phyloP scores from a whole-genome alignment of 2,113 vertebrate species.

The Psittacus erithacus region DNA sequence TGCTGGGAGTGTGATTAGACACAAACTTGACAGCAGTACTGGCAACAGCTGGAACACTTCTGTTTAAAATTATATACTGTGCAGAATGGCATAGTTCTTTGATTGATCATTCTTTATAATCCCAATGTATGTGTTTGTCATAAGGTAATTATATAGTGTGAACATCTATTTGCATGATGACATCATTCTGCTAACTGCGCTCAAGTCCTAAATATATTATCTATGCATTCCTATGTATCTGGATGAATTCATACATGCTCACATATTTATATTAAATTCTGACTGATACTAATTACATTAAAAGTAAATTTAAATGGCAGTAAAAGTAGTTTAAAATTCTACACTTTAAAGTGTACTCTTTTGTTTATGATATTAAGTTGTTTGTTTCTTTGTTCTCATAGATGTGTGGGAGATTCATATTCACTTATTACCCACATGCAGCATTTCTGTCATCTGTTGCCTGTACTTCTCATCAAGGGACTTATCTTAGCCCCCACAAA shows the following conservation, averaged over 20 bases:
- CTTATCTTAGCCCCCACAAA: neutral
- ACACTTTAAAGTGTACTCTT: neutral
- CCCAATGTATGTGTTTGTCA: conserved; percentile 36
- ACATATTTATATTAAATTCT: neutral
- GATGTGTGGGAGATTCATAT: conserved; percentile 9
- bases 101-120: conserved; percentile 49
- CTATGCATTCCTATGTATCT: neutral
- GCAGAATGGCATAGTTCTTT: neutral
- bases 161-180: neutral
- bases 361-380: neutral
- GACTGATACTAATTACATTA: neutral
- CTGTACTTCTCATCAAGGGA: neutral
- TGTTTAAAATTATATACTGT: conserved; percentile 39
- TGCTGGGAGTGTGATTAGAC: neutral
- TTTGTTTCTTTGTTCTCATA: conserved; percentile 6
- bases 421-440: neutral
- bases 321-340: neutral
- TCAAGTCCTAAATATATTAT: conserved; percentile 8
- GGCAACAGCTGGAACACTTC: conserved; percentile 46
- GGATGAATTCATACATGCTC: neutral
- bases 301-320: neutral
- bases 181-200: neutral
- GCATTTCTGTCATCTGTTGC: conserved; percentile 2
- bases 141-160: conserved; percentile 31
- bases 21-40: conserved; percentile 5